phyloP scores from a whole-genome alignment of 2,113 vertebrate species.

The Dicaeum eximium region DNA sequence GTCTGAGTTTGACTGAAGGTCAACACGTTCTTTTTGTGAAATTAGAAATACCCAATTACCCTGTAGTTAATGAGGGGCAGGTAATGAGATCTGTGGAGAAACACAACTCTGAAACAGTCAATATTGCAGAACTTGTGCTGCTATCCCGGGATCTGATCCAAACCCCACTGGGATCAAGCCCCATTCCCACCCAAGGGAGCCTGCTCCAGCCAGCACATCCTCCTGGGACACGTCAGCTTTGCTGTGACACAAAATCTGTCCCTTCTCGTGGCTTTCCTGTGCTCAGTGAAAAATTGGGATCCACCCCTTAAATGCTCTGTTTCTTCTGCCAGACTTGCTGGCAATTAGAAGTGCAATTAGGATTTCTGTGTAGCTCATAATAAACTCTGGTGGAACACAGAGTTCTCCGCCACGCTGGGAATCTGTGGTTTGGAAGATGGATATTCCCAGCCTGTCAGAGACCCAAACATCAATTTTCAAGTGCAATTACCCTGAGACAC shows the following conservation, averaged over 20 bases:
- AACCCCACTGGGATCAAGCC: neutral
- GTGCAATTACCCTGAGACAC: neutral
- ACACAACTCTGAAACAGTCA: neutral
- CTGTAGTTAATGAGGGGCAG: neutral
- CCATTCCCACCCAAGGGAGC: neutral
- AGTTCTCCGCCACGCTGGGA: neutral
- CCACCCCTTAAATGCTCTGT: neutral
- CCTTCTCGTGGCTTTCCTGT: rapidly evolving
- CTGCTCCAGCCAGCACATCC: neutral
- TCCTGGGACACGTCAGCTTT: neutral
- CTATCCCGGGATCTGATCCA: neutral
- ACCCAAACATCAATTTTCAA: neutral
- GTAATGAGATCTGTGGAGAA: neutral
- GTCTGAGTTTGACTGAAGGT: constrained; percentile 16
- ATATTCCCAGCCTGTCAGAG: neutral
- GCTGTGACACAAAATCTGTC: neutral
- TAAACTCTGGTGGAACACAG: neutral
- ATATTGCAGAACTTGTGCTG: neutral
- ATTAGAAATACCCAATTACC: neutral
- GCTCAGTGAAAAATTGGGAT: neutral
- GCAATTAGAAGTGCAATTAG: neutral
- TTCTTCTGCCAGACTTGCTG: neutral
- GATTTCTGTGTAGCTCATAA: neutral
- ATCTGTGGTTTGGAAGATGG: neutral
- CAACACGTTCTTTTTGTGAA: neutral